Conservation (phyloP, 2,797 vertebrate species). For the Choloepus didactylus region DNA sequence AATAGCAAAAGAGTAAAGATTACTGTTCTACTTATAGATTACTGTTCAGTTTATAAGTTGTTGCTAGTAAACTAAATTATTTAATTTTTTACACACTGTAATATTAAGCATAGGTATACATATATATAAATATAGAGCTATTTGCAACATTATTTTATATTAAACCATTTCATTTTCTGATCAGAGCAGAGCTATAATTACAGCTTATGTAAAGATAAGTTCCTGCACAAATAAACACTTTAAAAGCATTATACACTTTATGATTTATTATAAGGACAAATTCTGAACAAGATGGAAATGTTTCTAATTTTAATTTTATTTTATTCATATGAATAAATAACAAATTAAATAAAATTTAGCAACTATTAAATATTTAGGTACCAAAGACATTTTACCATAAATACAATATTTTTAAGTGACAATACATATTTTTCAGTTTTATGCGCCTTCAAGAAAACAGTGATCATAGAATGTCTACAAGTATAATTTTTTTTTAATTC, state of each 20-base stretch:
- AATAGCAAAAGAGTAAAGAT: background rate
- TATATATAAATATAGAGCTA: background rate
- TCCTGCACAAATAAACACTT: slow-evolving; percentile 46
- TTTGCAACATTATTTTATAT: slow-evolving; percentile 40
- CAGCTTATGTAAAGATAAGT: slow-evolving; percentile 62
- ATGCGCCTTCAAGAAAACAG: slow-evolving; percentile 6
- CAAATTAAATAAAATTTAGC: slow-evolving; percentile 64
- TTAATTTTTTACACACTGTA: background rate
- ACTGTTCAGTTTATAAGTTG: slow-evolving; percentile 43
- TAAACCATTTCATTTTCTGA: slow-evolving; percentile 53
- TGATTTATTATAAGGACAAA: slow-evolving; percentile 60
- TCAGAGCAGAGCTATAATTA: slow-evolving; percentile 16
- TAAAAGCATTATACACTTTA: slow-evolving; percentile 47
- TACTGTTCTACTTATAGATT: slow-evolving; percentile 18
- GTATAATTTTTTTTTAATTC: slow-evolving; percentile 21
- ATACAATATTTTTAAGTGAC: slow-evolving; percentile 60
- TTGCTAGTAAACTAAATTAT: slow-evolving; percentile 56
- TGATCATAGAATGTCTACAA: background rate
- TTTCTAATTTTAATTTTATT: background rate
- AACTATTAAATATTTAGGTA: background rate
- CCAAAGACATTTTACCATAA: slow-evolving; percentile 72
- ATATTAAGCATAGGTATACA: slow-evolving; percentile 31
- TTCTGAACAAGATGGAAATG: background rate
- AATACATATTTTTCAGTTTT: slow-evolving; percentile 56
- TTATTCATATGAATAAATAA: slow-evolving; percentile 25